Base-by-base conservation (phyloP, 2,888 invertebrate species). In the Periphyllus acericola region DNA sequence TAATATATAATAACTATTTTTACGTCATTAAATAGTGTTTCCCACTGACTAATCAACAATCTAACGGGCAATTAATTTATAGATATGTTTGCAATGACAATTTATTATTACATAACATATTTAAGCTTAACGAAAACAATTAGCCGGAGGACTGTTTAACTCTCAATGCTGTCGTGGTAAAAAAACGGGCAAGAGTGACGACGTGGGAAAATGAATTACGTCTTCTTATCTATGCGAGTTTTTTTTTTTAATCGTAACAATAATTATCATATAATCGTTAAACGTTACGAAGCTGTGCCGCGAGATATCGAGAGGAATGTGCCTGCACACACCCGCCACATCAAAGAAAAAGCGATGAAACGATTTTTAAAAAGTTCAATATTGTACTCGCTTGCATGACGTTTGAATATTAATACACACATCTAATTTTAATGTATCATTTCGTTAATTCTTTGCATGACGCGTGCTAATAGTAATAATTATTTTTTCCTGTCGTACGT, bases 371-470 rank as follows among this genome's bases (percentile, higher is more conserved):
- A 66, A 79, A 40, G 32, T 32, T 17, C 34, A 87, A 40, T 40
- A 8, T 40, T 4, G 0, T 40, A 25, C 5, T 25, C 60, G 25
- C 25, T 5, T 60, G 25, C 60, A 60, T 21, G 21, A 60, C 60
- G 25, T 60, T 60, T 25, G 36, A 74, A 60, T 75, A 32, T 25
- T 86, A 81, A 79, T 25, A 84, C 91, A 92, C 91, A 92, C 46
- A 14, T 92, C 91, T 55, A n/a, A 55, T 72, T 17, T 72, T n/a
- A 34, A 36, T 40, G 66, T 4, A 1, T 76, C 76, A 21, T 60
- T 60, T 66, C 11, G 3, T 52, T 4, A 74, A 6, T 29, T 66
- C 83, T 75, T 83, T 66, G 83, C 83, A 84, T 75, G 36, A 36
- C 36, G 83, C 46, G 19, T 55, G 66, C 60, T 84, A 75, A 75